Conservation (phyloP, 2,797 vertebrate genomes). For the Tiaroga cobitis region DNA sequence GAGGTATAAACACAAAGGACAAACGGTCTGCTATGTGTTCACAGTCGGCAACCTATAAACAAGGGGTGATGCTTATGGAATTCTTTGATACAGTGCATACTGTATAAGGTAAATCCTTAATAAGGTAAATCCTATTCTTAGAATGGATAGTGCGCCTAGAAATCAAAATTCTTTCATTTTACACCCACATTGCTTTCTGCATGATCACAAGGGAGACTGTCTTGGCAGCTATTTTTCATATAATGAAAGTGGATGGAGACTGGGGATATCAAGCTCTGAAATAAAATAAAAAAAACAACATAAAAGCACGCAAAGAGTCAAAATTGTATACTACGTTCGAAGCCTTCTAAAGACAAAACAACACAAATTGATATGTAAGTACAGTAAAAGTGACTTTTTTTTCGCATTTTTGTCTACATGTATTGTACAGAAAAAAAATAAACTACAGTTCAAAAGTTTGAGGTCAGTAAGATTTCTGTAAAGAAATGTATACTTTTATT, state of each 20-base stretch:
- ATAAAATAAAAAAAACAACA: background rate
- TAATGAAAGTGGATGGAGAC: background rate
- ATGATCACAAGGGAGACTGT: background rate
- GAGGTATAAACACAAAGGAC: background rate
- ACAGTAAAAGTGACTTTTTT: background rate
- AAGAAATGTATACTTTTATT: no score
- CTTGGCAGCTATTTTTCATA: background rate
- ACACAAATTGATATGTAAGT: background rate
- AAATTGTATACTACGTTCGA: background rate
- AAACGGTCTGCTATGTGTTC: background rate
- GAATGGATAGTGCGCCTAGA: background rate
- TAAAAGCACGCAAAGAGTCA: background rate
- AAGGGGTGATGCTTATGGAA: background rate
- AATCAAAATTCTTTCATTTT: background rate
- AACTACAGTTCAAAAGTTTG: no score
- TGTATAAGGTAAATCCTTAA: no score
- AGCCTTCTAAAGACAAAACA: background rate
- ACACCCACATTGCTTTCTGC: background rate
- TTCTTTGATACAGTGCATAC: background rate
- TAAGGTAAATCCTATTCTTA: background rate
- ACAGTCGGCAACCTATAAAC: background rate
- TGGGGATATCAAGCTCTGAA: background rate
- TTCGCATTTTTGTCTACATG: no score
- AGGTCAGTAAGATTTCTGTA: no score
- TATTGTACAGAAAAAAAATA: no score